A percentile compares a stretch with the other conserved stretches of the same genome.
phyloP scores from a whole-genome alignment of 2,113 vertebrate species.

The Lagenorhynchus albirostris region DNA sequence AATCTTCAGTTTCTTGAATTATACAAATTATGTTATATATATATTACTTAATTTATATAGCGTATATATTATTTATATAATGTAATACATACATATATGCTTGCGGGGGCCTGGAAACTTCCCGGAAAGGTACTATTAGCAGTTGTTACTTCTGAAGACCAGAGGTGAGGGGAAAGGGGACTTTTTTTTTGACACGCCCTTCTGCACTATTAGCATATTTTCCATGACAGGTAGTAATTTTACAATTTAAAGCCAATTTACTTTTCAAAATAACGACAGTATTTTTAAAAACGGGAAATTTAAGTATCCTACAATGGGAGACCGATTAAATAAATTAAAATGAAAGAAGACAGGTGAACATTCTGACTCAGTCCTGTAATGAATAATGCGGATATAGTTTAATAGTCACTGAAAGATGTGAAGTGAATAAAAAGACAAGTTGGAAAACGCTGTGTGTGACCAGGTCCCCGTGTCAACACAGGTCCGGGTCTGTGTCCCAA shows the following conservation, averaged over 20 bases:
- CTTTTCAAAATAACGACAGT: conserved; percentile 32
- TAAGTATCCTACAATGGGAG: not conserved
- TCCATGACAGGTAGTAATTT: conserved; percentile 6
- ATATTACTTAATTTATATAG: too few relatives aligned
- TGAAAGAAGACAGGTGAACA: not conserved
- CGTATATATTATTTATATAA: too few relatives aligned
- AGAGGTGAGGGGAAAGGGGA: not conserved
- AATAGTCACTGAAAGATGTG: fast-evolving
- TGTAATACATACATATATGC: fast-evolving
- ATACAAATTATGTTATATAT: not conserved
- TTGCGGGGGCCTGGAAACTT: not conserved
- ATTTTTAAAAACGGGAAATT: not conserved
- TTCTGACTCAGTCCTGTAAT: not conserved
- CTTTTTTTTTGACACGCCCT: not conserved
- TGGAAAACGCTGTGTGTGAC: fast-evolving
- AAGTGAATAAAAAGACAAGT: fast-evolving
- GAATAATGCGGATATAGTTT: fast-evolving
- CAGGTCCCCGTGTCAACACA: fast-evolving
- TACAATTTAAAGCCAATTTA: conserved; percentile 39
- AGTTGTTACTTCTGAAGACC: not conserved
- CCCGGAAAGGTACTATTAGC: not conserved
- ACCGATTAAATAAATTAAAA: not conserved
- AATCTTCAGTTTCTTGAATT: not conserved
- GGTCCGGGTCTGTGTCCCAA: fast-evolving
- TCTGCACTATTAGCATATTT: not conserved